These are phyloP conservation scores for Siniperca scherzeri DNA, from an alignment of 2,797 vertebrate species.

Conservation along the genomic window DNA sequence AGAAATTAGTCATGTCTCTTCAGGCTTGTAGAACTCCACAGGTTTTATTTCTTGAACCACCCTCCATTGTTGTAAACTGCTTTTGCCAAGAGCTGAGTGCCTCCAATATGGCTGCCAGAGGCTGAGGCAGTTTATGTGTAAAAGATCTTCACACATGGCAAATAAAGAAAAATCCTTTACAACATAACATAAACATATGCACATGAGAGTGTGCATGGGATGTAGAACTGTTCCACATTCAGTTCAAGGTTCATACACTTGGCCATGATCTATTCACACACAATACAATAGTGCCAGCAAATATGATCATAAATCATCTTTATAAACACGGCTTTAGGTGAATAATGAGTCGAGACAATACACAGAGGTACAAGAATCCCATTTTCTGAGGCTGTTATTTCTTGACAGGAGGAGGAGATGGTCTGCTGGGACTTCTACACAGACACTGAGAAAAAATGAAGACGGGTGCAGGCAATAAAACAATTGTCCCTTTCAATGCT, in stretches of 20 bases:
- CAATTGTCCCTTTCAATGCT: constrained; percentile 40
- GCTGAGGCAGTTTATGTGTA: too few relatives aligned
- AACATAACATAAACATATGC: neutral
- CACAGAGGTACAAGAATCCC: constrained; percentile 5
- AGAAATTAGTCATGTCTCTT: neutral
- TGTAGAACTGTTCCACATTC: neutral
- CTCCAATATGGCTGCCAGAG: neutral
- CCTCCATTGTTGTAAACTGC: neutral
- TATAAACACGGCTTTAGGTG: constrained; percentile 12
- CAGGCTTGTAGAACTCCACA: neutral
- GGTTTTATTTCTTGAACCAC: neutral
- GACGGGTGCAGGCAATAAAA: constrained; percentile 3
- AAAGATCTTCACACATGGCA: neutral
- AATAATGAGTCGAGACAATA: constrained; percentile 12
- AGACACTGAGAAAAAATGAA: neutral
- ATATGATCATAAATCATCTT: constrained; percentile 32
- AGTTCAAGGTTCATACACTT: neutral
- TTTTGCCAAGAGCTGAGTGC: neutral
- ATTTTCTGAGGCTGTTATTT: constrained; percentile 36
- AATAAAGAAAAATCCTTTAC: neutral
- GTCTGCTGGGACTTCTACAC: constrained; percentile 47
- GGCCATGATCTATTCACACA: constrained; percentile 2
- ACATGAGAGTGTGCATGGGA: too few relatives aligned
- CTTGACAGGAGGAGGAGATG: constrained; percentile 35
- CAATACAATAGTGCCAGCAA: neutral